These are phyloP conservation scores for Darevskia nairensis DNA, from an alignment of 2,797 vertebrate genomes.

Conservation along the genomic window DNA sequence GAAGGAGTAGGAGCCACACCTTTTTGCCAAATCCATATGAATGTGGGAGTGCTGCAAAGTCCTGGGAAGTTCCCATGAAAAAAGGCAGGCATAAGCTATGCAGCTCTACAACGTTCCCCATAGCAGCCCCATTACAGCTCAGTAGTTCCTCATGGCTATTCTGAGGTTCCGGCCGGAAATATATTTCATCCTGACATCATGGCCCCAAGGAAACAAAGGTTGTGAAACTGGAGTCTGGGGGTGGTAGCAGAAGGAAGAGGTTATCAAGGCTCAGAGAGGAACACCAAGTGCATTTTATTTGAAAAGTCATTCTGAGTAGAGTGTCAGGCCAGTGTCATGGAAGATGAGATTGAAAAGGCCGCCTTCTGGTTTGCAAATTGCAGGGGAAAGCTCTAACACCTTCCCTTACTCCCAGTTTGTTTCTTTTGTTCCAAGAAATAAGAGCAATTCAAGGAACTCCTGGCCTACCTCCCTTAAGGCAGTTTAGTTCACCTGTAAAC, in stretches of 20 bases:
- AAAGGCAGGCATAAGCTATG: neutral
- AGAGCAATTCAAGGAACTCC: neutral
- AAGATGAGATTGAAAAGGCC: neutral
- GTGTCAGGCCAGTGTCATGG: neutral
- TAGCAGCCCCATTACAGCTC: neutral
- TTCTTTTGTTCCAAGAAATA: neutral
- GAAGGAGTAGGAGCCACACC: neutral
- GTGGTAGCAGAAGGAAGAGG: neutral
- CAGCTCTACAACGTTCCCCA: neutral
- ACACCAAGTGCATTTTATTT: slow-evolving; percentile 34
- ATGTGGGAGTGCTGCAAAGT: slow-evolving; percentile 11
- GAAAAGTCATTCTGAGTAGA: neutral
- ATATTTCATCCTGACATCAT: slow-evolving; percentile 4
- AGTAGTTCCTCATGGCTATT: neutral
- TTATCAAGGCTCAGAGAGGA: slow-evolving; percentile 31
- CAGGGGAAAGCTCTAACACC: neutral
- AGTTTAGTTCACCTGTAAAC: neutral
- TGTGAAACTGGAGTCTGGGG: slow-evolving; percentile 25
- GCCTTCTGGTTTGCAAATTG: neutral
- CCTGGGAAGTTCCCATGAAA: neutral
- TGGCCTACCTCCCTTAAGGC: neutral
- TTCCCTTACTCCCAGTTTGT: no score
- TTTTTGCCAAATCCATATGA: neutral
- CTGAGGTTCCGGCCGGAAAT: neutral
- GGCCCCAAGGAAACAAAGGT: slow-evolving; percentile 27